Evolutionary conservation across 1,140 invertebrate genomes (phyloP).

Genomic region (Apis florea): DNA sequence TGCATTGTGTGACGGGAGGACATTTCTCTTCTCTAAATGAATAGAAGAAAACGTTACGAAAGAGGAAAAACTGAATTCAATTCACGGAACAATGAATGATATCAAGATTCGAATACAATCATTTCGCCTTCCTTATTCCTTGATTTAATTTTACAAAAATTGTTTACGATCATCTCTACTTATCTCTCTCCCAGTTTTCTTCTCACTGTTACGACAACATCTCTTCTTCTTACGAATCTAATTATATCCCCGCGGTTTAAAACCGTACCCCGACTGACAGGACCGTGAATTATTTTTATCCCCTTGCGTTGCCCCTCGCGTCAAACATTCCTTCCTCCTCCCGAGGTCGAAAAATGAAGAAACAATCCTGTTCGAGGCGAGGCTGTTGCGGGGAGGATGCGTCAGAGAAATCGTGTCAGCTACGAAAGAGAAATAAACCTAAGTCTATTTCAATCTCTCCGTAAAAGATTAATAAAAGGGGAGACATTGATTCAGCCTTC

Average conservation of each 20-base stretch:
- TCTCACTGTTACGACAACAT: no score
- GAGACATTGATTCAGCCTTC: slow-evolving; percentile 20
- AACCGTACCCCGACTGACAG: neutral
- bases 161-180: no score
- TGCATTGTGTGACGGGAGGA: neutral
- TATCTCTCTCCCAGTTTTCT: no score
- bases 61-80: no score
- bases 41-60: no score
- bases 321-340: slow-evolving; percentile 4
- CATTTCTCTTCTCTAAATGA: no score
- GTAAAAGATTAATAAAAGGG: slow-evolving; percentile 3
- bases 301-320: neutral
- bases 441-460: slow-evolving; percentile 7
- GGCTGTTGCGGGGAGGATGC: neutral
- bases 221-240: neutral
- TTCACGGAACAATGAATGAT: no score
- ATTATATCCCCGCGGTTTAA: neutral
- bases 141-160: no score
- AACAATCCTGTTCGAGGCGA: slow-evolving; percentile 20
- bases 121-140: no score
- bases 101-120: no score
- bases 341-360: slow-evolving; percentile 22
- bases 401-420: slow-evolving; percentile 29
- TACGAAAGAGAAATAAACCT: slow-evolving; percentile 10
- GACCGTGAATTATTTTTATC: neutral